These are phyloP conservation scores for Smutsia temminckii DNA, from an alignment of 2,797 vertebrate species.

Conservation along the genomic window DNA sequence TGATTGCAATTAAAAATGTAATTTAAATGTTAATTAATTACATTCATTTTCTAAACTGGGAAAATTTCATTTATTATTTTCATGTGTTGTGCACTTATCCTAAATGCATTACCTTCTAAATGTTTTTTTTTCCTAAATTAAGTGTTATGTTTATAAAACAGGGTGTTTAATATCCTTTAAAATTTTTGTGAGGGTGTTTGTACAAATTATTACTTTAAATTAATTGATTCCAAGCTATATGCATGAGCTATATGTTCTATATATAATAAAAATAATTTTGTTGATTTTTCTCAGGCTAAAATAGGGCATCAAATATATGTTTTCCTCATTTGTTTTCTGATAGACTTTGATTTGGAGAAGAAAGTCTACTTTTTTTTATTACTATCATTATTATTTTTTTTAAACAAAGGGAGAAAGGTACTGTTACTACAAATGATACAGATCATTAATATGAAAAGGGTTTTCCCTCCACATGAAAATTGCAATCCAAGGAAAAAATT, in stretches of 20 bases:
- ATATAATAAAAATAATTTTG: slow-evolving; percentile 76
- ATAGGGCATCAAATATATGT: not conserved
- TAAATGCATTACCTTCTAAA: slow-evolving; percentile 91
- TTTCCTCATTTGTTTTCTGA: slow-evolving; percentile 63
- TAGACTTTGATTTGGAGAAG: slow-evolving; percentile 50
- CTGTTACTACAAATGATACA: slow-evolving; percentile 56
- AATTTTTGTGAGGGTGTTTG: slow-evolving; percentile 88
- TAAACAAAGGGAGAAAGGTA: slow-evolving; percentile 71
- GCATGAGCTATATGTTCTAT: slow-evolving; percentile 80
- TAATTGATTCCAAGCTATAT: slow-evolving; percentile 86
- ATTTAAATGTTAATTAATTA: slow-evolving; percentile 99
- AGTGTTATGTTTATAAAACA: slow-evolving; percentile 91
- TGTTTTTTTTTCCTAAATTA: slow-evolving; percentile 89
- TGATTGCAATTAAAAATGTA: slow-evolving; percentile 99
- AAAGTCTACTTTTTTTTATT: slow-evolving; percentile 46
- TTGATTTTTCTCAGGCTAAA: slow-evolving; percentile 64
- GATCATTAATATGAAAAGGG: slow-evolving; percentile 69
- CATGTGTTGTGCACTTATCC: slow-evolving; percentile 90
- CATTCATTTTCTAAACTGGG: slow-evolving; percentile 95
- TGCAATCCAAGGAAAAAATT: slow-evolving; percentile 73
- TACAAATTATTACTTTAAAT: slow-evolving; percentile 90
- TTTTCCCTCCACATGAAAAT: slow-evolving; percentile 67
- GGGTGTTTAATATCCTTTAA: slow-evolving; percentile 90
- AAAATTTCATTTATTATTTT: slow-evolving; percentile 93
- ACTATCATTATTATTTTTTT: slow-evolving; percentile 58